Evolutionary conservation across 2,888 invertebrate species (phyloP), one percentile per base, ranked within the genome.

Genomic region (Amphipyra tragopoginis): DNA sequence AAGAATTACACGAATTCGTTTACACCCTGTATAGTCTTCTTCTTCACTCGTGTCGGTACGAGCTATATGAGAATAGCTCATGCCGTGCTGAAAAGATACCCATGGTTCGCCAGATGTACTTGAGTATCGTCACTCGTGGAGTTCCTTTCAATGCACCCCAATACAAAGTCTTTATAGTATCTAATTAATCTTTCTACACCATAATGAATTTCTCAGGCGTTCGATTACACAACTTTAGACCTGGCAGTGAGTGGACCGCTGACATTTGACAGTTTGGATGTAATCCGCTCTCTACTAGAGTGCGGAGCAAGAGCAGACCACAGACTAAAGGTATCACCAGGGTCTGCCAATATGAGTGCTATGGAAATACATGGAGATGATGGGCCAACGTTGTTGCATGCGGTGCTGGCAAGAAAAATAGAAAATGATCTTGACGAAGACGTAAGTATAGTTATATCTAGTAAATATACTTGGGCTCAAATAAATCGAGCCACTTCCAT

Each of bases 351-450:
- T 29, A 0, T 1, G 15, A 7, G 33, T 0, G 65, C 70, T 40
- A 43, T 64, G 15, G 49, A 53, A 8, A 26, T 48, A 8, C 34
- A 62, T 39, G 61, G 71, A 3, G 64, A 53, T 7, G 76, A 76
- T 10, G 93, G 93, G 0, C 93, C 94, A 2, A 92, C 89, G 3
- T 79, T 94, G 14, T 70, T 93, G 7, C 93, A 93, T 65, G 88
- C 79, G 44, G 81, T 91, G 1, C 67, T 93, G n/a, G 80, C 82
- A 1, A 90, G 72, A 61, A 87, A 77, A 62, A 47, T 73, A 1
- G 86, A 87, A 4, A 79, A 39, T 52, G 86, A 87, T 1, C 44
- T 5, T 3, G 86, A 90, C 40, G 87, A 88, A 77, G 83, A 89
- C 65, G 92, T 91, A 52, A 62, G 66, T 53, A 36, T 21, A 21